Percentiles rank a stretch among this genome's conserved stretches.
These are phyloP conservation scores for Triops cancriformis DNA, from an alignment of 1,140 invertebrate genomes.

Conservation along the genomic window DNA sequence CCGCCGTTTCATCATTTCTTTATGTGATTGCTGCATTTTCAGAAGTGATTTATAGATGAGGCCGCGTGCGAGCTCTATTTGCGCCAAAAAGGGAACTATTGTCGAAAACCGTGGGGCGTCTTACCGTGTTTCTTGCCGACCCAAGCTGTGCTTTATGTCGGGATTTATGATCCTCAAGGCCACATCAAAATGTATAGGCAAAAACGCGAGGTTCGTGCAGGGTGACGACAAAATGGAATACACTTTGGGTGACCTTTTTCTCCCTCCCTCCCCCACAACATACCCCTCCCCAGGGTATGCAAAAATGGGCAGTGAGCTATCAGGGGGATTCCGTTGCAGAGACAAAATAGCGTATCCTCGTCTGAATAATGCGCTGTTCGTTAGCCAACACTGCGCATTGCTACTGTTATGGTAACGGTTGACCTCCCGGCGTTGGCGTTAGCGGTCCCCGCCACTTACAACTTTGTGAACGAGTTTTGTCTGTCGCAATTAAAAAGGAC, in stretches of 20 bases:
- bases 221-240: neutral
- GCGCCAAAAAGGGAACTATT: neutral
- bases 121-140: neutral
- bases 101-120: neutral
- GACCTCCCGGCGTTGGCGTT: too few relatives aligned
- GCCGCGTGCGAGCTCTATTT: neutral
- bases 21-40: neutral
- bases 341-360: neutral
- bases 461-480: neutral
- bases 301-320: neutral
- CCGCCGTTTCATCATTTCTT: neutral
- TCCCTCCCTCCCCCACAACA: neutral
- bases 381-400: neutral
- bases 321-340: neutral
- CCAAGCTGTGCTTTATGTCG: neutral
- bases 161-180: constrained; percentile 5
- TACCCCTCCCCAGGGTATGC: neutral
- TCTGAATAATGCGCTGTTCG: neutral
- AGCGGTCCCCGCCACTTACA: too few relatives aligned
- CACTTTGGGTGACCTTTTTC: neutral
- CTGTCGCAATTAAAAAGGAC: neutral
- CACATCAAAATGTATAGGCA: neutral
- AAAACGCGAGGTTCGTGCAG: neutral
- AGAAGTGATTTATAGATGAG: neutral
- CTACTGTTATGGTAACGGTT: neutral